phyloP scores from a whole-genome alignment of 2,113 vertebrate genomes.

The Neofelis nebulosa region DNA sequence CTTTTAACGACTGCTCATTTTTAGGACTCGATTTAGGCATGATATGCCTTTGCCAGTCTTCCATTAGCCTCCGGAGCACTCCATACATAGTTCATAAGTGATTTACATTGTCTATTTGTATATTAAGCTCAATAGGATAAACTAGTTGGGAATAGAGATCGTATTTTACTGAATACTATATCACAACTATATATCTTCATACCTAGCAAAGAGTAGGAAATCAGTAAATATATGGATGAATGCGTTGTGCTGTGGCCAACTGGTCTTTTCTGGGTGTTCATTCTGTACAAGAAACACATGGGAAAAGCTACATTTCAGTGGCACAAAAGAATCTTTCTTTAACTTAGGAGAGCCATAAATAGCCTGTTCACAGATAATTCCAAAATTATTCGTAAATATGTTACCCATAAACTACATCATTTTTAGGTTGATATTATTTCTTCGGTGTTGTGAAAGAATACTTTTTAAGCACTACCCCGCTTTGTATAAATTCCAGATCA shows the following conservation, averaged over 20 bases:
- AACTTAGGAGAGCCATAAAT: not conserved
- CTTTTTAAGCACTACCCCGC: not conserved
- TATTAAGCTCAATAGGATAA: not conserved
- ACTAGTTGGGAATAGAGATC: not conserved
- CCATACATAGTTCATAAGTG: not conserved
- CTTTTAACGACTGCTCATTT: not conserved
- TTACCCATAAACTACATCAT: not conserved
- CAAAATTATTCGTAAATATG: not conserved
- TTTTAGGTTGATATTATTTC: not conserved
- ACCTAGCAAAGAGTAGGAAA: not conserved
- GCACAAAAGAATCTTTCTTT: not conserved
- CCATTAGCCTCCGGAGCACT: not conserved
- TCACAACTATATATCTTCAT: not conserved
- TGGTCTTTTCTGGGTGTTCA: not conserved
- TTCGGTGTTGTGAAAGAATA: conserved; percentile 26
- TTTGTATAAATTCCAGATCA: conserved; percentile 27
- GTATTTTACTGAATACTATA: not conserved
- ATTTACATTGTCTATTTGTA: not conserved
- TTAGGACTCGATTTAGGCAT: not conserved
- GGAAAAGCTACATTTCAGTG: not conserved
- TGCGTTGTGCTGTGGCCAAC: not conserved
- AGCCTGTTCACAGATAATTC: not conserved
- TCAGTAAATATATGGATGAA: not conserved
- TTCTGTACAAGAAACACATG: not conserved
- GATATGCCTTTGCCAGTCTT: not conserved